These are phyloP conservation scores for Leptarthrus brevirostris DNA, from an alignment of 2,888 invertebrate species.

Conservation along the genomic window DNA sequence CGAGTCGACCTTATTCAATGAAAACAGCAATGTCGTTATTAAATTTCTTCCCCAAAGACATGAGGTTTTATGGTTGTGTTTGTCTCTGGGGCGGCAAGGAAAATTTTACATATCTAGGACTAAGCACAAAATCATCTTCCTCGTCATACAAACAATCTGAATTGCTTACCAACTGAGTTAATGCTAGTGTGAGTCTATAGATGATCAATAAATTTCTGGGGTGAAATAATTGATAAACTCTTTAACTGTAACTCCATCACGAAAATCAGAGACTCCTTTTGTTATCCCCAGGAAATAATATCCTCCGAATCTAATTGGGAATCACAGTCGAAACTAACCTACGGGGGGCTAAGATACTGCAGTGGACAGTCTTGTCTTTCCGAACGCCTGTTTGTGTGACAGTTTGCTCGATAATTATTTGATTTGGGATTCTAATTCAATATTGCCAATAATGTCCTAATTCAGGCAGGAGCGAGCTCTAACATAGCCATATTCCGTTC, in stretches of 20 bases:
- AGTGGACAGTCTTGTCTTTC: not conserved
- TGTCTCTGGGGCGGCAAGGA: not conserved
- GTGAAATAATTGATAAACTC: not conserved
- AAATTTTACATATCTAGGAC: not conserved
- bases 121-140: not conserved
- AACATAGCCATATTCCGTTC: constrained; percentile 9
- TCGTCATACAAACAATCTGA: not conserved
- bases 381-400: constrained; percentile 8
- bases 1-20: not conserved
- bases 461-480: not conserved
- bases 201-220: constrained; percentile 6
- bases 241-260: not conserved
- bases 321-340: not conserved
- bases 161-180: constrained; percentile 7
- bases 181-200: not conserved
- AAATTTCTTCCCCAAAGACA: constrained; percentile 19
- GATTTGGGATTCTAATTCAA: constrained; percentile 37
- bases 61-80: constrained; percentile 24
- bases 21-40: constrained; percentile 25
- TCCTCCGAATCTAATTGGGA: not conserved
- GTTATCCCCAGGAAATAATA: not conserved
- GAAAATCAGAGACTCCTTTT: not conserved
- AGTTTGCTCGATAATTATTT: constrained; percentile 25
- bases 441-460: constrained; percentile 22
- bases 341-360: not conserved